A percentile compares a stretch with the other conserved stretches of the same genome.
These are phyloP conservation scores for Falco novaeseelandiae DNA, from an alignment of 2,797 vertebrate species.

Conservation along the genomic window DNA sequence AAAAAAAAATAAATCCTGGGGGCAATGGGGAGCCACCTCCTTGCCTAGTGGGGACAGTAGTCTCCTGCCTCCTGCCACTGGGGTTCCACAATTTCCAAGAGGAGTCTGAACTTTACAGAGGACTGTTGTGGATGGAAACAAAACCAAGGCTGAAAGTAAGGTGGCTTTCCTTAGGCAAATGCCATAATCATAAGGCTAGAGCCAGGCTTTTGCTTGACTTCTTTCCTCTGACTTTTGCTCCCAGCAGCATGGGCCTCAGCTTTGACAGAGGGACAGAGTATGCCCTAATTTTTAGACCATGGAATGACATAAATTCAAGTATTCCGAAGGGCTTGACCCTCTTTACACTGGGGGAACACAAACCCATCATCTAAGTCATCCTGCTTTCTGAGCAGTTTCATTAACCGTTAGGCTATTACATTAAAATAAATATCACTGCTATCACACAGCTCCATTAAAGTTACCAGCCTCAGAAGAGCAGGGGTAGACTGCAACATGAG, in stretches of 20 bases:
- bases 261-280: background rate
- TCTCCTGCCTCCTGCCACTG: background rate
- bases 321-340: background rate
- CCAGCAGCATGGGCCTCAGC: background rate
- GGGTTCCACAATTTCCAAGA: background rate
- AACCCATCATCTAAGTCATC: background rate
- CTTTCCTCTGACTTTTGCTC: background rate
- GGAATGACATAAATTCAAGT: background rate
- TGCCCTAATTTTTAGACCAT: background rate
- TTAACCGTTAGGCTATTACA: background rate
- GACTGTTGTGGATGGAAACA: background rate
- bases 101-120: background rate
- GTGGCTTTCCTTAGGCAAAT: background rate
- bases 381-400: background rate
- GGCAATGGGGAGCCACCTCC: background rate
- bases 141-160: background rate
- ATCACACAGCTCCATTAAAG: background rate
- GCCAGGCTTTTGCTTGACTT: background rate
- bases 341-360: background rate
- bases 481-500: background rate
- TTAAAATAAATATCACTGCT: background rate
- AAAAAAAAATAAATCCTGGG: background rate
- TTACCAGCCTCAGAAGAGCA: background rate
- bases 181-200: background rate
- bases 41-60: background rate